Conservation (phyloP, 2,113 vertebrate species). For the Myotis davidii region DNA sequence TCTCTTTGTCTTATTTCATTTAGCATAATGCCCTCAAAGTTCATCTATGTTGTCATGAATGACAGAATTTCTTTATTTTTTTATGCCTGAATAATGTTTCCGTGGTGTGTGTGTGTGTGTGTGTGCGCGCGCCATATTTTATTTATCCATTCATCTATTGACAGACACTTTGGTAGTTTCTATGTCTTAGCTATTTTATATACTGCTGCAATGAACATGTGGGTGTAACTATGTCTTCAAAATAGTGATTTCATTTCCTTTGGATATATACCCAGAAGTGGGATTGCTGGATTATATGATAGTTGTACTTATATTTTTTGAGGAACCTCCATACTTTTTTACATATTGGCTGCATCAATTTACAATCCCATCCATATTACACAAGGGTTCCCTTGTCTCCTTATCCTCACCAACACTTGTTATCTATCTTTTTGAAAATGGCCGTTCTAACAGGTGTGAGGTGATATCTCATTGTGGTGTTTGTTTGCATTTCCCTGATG, state of each 20-base stretch:
- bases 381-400: neutral
- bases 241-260: neutral
- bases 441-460: neutral
- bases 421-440: neutral
- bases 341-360: neutral
- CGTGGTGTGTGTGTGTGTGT: neutral
- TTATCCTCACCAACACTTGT: neutral
- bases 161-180: neutral
- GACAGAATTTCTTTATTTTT: neutral
- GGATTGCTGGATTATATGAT: neutral
- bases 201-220: neutral
- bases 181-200: neutral
- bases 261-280: neutral
- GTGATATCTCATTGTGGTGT: neutral
- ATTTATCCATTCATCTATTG: neutral
- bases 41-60: neutral
- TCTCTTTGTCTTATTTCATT: neutral
- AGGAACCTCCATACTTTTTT: neutral
- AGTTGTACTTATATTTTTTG: neutral
- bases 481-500: neutral
- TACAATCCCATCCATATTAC: neutral
- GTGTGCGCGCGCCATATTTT: neutral
- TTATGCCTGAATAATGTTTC: neutral
- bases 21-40: neutral
- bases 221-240: neutral